Base-by-base conservation (phyloP, 2,113 vertebrate species). In the Galbula dea region DNA sequence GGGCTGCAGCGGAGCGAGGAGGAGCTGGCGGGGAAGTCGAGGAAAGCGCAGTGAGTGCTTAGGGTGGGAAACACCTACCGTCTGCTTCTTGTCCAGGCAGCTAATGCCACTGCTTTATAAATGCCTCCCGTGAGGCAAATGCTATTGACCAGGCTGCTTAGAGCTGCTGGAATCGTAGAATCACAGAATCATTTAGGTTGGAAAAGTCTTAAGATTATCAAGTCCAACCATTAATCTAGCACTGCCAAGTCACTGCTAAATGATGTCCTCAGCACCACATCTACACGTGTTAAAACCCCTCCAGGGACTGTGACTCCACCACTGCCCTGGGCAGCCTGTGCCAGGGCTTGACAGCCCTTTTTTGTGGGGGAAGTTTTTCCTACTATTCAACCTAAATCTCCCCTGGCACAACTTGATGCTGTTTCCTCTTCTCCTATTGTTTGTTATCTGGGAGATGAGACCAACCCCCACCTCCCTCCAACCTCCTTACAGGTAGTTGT, bases 1-100 rank as follows among this genome's bases (percentile, higher is more conserved):
- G 98, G 98, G 10, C 98, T 99, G 36, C 99, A 99, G 94, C 98
- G 97, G 61, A 98, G 98, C 73, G 97, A 97, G 90, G 98, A 99
- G 67, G 99, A 99, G 66, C 88, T 98, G 34, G 97, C 98, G 12
- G 99, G 98, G 95, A 99, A 98, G 89, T 98, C 98, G 78, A 98
- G 96, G 81, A 98, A 97, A 68, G 83, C 97, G 8, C 97, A 98
- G 98, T 98, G 95, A 97, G 98, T 96, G 34, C 36, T n/a, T n/a
- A 41, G 24, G 8, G 7, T 4, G 55, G 58, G 67, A 22, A 19
- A 2, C 24, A 23, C 18, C 22, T 16, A 9, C 23, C 2, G 12
- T 7, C 55, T 16, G 54, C 49, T 7, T 12, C 13, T 59, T 20
- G 39, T 17, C 43, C 37, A 3, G 51, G 54, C 36, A 4, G 21